Conservation (phyloP, 2,113 vertebrate species). For the Anas platyrhynchos region DNA sequence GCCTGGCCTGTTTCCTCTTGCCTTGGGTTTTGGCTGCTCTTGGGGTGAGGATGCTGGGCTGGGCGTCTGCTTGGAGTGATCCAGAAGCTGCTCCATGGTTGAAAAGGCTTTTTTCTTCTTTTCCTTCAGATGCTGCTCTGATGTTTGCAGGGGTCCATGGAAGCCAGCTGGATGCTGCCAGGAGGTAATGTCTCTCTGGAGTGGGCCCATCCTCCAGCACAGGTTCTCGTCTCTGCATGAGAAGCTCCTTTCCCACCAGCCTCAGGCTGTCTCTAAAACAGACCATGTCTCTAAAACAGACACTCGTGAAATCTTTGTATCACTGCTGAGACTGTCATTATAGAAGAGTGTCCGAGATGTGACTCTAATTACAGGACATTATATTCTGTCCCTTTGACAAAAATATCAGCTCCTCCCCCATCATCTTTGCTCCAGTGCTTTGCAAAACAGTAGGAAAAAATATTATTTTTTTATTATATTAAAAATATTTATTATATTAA, state of each 20-base stretch:
- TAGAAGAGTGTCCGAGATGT: too few species aligned
- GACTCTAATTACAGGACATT: not conserved
- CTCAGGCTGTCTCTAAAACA: not conserved
- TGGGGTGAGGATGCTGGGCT: rapidly evolving
- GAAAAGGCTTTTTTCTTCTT: not conserved
- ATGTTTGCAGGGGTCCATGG: not conserved
- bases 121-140: not conserved
- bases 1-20: not conserved
- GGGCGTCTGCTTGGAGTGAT: not conserved
- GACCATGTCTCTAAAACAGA: not conserved
- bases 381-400: too few species aligned
- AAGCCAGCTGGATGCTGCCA: not conserved
- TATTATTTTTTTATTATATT: too few species aligned
- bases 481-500: too few species aligned
- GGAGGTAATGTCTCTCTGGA: too few species aligned
- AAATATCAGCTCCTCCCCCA: not conserved
- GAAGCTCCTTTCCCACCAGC: not conserved
- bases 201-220: not conserved
- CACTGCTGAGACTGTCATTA: rapidly evolving
- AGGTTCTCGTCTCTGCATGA: not conserved
- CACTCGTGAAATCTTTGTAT: too few species aligned
- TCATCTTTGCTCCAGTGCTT: not conserved
- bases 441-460: too few species aligned
- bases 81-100: not conserved
- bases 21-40: not conserved